Conservation (phyloP, 2,113 vertebrate genomes). For the Hyla sarda region DNA sequence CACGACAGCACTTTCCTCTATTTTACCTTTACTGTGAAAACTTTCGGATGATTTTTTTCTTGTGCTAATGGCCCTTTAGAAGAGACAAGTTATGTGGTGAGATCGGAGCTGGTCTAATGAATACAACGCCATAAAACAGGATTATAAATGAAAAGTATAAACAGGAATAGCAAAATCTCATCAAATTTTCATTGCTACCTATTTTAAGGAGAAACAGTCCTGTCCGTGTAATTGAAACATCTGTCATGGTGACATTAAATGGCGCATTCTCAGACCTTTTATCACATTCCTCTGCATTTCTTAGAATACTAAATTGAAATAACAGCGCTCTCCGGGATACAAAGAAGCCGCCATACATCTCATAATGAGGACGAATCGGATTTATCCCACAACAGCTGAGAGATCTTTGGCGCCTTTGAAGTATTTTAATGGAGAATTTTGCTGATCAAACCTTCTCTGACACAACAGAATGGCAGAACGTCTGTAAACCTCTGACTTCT, state of each 20-base stretch:
- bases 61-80: neutral
- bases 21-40: too few species aligned
- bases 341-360: conserved; percentile 70
- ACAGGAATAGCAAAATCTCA: conserved; percentile 72
- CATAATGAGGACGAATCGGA: conserved; percentile 67
- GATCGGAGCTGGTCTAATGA: neutral
- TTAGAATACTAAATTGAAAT: conserved; percentile 70
- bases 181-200: conserved; percentile 81
- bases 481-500: conserved; percentile 38
- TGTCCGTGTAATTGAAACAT: conserved; percentile 79
- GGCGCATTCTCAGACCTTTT: conserved; percentile 68
- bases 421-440: conserved; percentile 60
- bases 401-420: conserved; percentile 63
- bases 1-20: too few species aligned
- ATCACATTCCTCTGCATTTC: conserved; percentile 67
- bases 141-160: conserved; percentile 61
- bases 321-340: conserved; percentile 66
- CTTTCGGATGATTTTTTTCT: too few species aligned
- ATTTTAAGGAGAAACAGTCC: conserved; percentile 73
- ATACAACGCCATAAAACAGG: conserved; percentile 61
- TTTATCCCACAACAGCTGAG: conserved; percentile 51
- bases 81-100: neutral
- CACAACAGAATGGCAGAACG: neutral
- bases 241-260: conserved; percentile 77
- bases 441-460: conserved; percentile 27